These are phyloP conservation scores for Tetramorium alpestre DNA, from an alignment of 1,140 invertebrate species.

Conservation along the genomic window DNA sequence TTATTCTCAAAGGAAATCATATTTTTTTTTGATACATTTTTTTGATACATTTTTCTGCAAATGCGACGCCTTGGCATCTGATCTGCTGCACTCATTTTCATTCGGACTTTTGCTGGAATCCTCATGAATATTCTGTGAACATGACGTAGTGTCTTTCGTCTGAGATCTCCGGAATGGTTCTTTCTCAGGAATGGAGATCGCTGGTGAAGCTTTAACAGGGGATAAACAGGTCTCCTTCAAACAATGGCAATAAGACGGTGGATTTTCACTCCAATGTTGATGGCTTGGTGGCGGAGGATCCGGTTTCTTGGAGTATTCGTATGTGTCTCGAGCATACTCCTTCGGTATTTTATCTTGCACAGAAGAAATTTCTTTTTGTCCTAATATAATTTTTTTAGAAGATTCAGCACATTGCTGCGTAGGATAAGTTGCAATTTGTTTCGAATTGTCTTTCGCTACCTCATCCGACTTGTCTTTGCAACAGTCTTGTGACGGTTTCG, in stretches of 20 bases:
- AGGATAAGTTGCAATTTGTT: not conserved
- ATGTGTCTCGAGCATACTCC: not conserved
- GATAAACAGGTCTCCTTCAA: not conserved
- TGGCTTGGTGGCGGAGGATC: conserved; percentile 38
- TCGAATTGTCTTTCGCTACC: not conserved
- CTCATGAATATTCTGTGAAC: conserved; percentile 20
- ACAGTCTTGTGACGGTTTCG: not conserved
- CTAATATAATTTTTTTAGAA: not conserved
- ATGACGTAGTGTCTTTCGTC: not conserved
- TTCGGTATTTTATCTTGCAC: not conserved
- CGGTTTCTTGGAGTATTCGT: not conserved
- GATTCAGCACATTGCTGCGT: not conserved
- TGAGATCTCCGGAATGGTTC: not conserved
- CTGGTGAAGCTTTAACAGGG: not conserved
- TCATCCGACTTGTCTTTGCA: not conserved
- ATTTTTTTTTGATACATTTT: not conserved
- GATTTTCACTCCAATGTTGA: conserved; percentile 47
- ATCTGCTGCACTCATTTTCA: not conserved
- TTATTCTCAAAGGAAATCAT: conserved; percentile 2
- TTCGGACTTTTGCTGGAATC: not conserved
- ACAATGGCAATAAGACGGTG: not conserved
- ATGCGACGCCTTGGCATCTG: not conserved
- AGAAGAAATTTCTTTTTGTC: not conserved
- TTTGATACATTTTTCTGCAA: not conserved
- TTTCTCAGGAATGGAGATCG: conserved; percentile 19